Evolutionary conservation across 2,797 vertebrate genomes (phyloP).

Genomic region (Chiloscyllium punctatum): DNA sequence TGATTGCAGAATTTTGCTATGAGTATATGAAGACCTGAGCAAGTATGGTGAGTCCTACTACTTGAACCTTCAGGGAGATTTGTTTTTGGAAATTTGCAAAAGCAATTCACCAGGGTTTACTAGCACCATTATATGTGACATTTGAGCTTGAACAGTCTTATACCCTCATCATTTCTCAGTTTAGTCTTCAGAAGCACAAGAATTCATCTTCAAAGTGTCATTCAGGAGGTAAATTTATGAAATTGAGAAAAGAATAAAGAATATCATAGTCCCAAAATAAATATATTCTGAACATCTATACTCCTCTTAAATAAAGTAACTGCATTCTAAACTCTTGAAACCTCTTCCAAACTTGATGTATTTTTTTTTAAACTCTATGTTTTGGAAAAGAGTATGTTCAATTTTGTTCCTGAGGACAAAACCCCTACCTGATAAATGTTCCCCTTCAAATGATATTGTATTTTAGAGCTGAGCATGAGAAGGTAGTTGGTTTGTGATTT

Average conservation of each 20-base stretch:
- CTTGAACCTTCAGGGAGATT: not conserved
- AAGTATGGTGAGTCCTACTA: not conserved
- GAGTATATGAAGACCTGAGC: not conserved
- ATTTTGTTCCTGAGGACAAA: not conserved
- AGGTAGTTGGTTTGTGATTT: not conserved
- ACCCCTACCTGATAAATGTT: not conserved
- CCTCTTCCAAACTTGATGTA: not conserved
- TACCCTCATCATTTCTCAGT: not conserved
- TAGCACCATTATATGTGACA: not conserved
- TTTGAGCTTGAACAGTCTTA: not conserved
- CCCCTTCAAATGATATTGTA: not conserved
- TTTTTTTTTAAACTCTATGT: not conserved
- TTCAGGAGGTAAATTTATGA: not conserved
- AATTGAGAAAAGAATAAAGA: not conserved
- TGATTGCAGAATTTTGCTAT: not conserved
- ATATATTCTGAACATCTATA: not conserved
- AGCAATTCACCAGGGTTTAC: not conserved
- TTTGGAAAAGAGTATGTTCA: not conserved
- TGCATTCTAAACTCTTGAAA: not conserved
- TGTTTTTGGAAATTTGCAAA: not conserved
- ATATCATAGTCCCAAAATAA: not conserved
- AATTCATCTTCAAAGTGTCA: not conserved
- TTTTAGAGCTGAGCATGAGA: not conserved
- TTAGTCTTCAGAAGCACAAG: not conserved
- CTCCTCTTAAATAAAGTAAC: not conserved